Conservation (phyloP, 92 coral and sea anemone species). For the Isaurus tuberculatus region DNA sequence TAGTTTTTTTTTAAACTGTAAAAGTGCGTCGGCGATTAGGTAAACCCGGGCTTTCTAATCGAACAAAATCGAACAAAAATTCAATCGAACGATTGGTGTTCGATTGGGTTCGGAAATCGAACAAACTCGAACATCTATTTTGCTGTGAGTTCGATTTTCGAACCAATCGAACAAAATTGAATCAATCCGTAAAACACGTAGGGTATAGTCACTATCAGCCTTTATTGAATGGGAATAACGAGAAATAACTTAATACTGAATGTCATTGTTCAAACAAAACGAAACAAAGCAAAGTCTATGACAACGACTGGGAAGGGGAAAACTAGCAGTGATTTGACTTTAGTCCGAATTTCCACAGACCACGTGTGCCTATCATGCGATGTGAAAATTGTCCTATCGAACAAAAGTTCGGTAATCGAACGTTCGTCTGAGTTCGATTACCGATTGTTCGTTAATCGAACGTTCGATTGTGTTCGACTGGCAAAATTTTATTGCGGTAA, state of each 20-base stretch:
- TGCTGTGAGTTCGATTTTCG: too few relatives aligned
- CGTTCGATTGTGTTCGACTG: too few relatives aligned
- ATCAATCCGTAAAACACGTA: conserved; percentile 39
- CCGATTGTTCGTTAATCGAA: too few relatives aligned
- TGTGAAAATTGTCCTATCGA: too few relatives aligned
- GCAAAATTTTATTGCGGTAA: too few relatives aligned
- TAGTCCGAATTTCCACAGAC: not conserved
- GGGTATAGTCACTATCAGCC: conserved; percentile 39
- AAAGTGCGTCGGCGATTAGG: too few relatives aligned
- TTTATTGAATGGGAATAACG: conserved; percentile 41
- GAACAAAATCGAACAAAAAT: conserved; percentile 19
- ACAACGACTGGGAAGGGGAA: not conserved
- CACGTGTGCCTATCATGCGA: conserved; percentile 13
- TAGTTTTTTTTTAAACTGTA: too few relatives aligned
- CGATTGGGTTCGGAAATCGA: conserved; percentile 30
- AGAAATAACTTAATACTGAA: not conserved
- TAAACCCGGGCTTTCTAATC: not conserved
- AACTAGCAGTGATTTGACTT: not conserved
- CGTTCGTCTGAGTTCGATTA: too few relatives aligned
- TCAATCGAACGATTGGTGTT: conserved; percentile 19
- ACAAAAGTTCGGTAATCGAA: too few relatives aligned
- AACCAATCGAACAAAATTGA: too few relatives aligned
- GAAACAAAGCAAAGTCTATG: too few relatives aligned
- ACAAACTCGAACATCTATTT: too few relatives aligned
- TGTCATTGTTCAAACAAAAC: not conserved